A percentile compares a stretch with the other conserved stretches of the same genome.
Evolutionary conservation across 2,888 invertebrate species (phyloP).

Genomic region (Auanema freiburgensis): DNA sequence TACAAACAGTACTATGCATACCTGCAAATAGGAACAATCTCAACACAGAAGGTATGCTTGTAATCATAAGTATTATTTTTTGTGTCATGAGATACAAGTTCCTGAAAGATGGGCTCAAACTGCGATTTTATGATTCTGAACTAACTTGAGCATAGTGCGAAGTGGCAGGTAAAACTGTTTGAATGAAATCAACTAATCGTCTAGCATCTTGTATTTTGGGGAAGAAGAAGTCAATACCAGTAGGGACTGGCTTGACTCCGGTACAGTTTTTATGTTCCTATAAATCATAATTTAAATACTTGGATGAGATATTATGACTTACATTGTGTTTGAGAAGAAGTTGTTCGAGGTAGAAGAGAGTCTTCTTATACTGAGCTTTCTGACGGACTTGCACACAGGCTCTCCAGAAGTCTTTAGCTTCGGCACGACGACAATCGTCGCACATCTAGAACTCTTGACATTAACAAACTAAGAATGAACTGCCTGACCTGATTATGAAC

Average conservation of each 20-base stretch:
- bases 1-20: conserved; percentile 9
- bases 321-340: conserved; percentile 86
- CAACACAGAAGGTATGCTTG: conserved; percentile 86
- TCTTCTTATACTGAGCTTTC: conserved; percentile 88
- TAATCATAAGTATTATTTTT: conserved; percentile 95
- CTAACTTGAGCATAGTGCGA: conserved; percentile 81
- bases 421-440: conserved; percentile 90
- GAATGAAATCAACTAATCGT: conserved; percentile 91
- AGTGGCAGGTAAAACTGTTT: conserved; percentile 80
- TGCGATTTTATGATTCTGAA: neutral
- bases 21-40: conserved; percentile 93
- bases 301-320: conserved; percentile 66
- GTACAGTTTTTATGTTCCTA: conserved; percentile 44
- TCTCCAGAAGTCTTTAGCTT: conserved; percentile 97
- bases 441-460: conserved; percentile 78
- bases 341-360: conserved; percentile 95
- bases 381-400: conserved; percentile 73
- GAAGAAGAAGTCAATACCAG: conserved; percentile 88
- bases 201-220: conserved; percentile 77
- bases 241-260: conserved; percentile 58
- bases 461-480: conserved; percentile 3
- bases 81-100: conserved; percentile 79
- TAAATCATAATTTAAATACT: conserved; percentile 2
- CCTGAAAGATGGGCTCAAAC: conserved; percentile 32
- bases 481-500: conserved; percentile 74